A percentile compares a stretch with the other conserved stretches of the same genome.
Evolutionary conservation across 2,797 vertebrate genomes (phyloP).

Genomic region (Gephyroberyx darwinii): DNA sequence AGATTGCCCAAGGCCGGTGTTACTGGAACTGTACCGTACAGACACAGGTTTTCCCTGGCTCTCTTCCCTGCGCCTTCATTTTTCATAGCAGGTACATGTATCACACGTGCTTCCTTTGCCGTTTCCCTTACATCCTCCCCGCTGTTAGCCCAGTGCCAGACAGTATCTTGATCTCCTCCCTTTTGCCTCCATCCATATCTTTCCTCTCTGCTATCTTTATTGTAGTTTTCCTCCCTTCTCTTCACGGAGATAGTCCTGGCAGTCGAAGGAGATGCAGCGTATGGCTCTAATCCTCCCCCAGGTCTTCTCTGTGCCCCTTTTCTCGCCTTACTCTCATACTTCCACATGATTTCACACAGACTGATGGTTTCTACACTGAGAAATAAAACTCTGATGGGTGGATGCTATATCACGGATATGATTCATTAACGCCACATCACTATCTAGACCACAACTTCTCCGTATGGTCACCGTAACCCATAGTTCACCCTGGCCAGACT

Average conservation of each 20-base stretch:
- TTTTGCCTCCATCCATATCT: constrained; percentile 42
- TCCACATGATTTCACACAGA: constrained; percentile 8
- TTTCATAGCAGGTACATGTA: constrained; percentile 37
- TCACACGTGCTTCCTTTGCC: constrained; percentile 21
- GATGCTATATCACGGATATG: background rate
- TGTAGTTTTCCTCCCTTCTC: constrained; percentile 23
- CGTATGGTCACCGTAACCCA: background rate
- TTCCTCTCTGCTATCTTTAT: constrained; percentile 41
- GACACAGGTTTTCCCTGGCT: constrained; percentile 18
- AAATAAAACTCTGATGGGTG: background rate
- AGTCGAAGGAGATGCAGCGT: constrained; percentile 57
- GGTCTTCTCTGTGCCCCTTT: constrained; percentile 49
- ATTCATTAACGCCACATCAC: background rate
- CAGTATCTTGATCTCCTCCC: constrained; percentile 24
- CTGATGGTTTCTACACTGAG: background rate
- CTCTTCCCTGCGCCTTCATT: constrained; percentile 31
- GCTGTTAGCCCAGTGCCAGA: constrained; percentile 30
- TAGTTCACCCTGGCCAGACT: constrained; percentile 14
- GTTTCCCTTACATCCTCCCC: background rate
- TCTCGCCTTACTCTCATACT: constrained; percentile 25
- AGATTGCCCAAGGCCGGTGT: constrained; percentile 63
- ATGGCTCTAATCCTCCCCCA: constrained; percentile 61
- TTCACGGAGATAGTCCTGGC: constrained; percentile 58
- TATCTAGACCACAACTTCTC: constrained; percentile 17
- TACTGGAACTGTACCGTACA: constrained; percentile 55